Base-by-base conservation (phyloP, 2,797 vertebrate genomes). In the Craterocephalus amniculus region DNA sequence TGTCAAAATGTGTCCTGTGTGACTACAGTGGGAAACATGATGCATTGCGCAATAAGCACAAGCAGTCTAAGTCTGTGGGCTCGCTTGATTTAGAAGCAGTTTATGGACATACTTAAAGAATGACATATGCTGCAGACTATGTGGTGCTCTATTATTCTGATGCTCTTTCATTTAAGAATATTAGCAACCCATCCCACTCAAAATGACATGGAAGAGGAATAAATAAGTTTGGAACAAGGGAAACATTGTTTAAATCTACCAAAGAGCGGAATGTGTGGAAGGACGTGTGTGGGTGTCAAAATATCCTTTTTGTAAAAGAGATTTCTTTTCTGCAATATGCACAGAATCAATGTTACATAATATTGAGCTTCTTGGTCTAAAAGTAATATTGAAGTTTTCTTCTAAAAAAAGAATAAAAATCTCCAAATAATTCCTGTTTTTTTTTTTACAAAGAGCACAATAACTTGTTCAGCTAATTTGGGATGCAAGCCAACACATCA, bases 221-320 rank as follows among this genome's bases (percentile, higher is more conserved):
- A 88, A 90, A 90, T 80, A 81, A 77, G 78, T 67, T n/a, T 26
- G 11, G 70, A 73, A 89, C 87, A 90, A 89, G 79, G 56, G 58
- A 31, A 48, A 45, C 84, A 72, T 88, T 92, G 81, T 89, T 49
- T 13, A 31, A 4, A 58, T 74, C 36, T 2, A 90, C 85, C 89
- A 85, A 85, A 83, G 86, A 79, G 76, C 87, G 57, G 65, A 40
- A 63, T 63, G 58, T 67, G 73, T 68, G 57, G 22, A 24, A 67
- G 59, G 35, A 55, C 11, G 3, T 78, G 73, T 8, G 57, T 66
- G 66, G 51, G 70, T 67, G 59, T 74, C 29, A 27, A 67, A 72
- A 69, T 59, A 40, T 62, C 59, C 60, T 62, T 48, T 59, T 52
- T 18, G 61, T 29, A 54, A 69, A 78, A 20, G 8, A 3, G 9